Percentiles rank a stretch among this genome's conserved stretches.
Conservation (phyloP, 2,888 invertebrate genomes). For the Spilosoma lubricipeda region DNA sequence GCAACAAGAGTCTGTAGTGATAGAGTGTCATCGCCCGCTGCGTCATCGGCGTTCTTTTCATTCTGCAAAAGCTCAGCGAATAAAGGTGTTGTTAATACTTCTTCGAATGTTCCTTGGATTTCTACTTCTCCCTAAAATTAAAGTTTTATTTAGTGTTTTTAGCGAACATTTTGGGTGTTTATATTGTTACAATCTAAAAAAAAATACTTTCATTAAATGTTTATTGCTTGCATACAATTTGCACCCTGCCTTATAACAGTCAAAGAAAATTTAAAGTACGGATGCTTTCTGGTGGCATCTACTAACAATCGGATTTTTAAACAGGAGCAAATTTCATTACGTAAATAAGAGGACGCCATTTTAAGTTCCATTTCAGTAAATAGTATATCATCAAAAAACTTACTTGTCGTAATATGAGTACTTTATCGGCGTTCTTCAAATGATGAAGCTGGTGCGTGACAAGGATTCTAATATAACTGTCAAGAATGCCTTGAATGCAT, state of each 20-base stretch:
- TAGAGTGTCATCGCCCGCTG: conserved; percentile 31
- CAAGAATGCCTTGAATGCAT: conserved; percentile 87
- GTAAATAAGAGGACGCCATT: not conserved
- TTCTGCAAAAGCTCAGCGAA: conserved; percentile 80
- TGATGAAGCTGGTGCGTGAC: conserved; percentile 96
- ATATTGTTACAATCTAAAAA: too few relatives aligned
- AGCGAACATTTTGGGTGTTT: not conserved
- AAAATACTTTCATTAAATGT: too few relatives aligned
- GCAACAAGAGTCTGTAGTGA: conserved; percentile 66
- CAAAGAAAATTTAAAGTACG: not conserved
- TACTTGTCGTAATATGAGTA: conserved; percentile 89
- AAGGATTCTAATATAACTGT: conserved; percentile 89
- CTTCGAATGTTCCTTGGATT: conserved; percentile 84
- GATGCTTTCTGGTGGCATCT: not conserved
- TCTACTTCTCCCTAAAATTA: conserved; percentile 86
- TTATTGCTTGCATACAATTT: too few relatives aligned
- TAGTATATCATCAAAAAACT: conserved; percentile 54
- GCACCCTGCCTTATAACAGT: not conserved
- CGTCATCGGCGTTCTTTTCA: conserved; percentile 65
- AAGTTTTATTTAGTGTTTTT: not conserved
- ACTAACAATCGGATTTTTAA: not conserved
- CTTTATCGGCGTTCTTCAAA: conserved; percentile 87
- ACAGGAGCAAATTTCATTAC: not conserved
- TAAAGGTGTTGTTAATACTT: conserved; percentile 83
- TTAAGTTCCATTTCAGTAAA: not conserved